Evolutionary conservation across 1,140 invertebrate species (phyloP).

Genomic region (Trinorchestia longiramus): DNA sequence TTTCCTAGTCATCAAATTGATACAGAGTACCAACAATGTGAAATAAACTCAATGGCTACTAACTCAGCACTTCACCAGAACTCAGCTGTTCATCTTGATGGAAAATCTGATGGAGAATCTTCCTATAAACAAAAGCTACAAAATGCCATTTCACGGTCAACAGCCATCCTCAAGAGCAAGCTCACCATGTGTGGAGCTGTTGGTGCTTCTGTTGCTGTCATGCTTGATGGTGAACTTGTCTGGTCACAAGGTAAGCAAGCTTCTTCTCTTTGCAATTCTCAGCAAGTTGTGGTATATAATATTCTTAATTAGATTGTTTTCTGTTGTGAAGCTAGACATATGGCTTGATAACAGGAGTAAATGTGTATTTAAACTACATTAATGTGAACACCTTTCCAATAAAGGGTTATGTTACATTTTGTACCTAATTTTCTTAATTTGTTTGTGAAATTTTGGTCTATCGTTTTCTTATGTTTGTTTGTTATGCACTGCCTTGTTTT

Average conservation of each 20-base stretch:
- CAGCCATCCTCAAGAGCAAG: neutral
- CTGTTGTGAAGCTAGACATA: no score
- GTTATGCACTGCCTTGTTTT: no score
- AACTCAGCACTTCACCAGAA: neutral
- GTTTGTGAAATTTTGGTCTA: no score
- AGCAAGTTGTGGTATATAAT: no score
- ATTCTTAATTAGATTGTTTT: no score
- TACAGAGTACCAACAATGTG: neutral
- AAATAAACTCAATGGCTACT: neutral
- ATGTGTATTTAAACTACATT: no score
- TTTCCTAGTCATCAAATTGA: neutral
- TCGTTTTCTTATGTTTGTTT: no score
- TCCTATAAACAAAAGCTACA: neutral
- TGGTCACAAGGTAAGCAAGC: neutral
- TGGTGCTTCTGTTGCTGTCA: slow-evolving; percentile 24
- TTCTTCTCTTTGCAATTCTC: no score
- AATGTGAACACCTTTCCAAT: no score
- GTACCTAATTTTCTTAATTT: no score
- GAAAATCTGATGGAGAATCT: slow-evolving; percentile 11
- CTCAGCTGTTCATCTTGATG: neutral
- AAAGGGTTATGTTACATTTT: no score
- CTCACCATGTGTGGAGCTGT: neutral
- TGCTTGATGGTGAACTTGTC: neutral
- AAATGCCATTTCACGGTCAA: slow-evolving; percentile 6
- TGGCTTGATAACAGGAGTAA: no score